Conservation (phyloP, 2,888 invertebrate genomes). For the Miltochrista miniata region DNA sequence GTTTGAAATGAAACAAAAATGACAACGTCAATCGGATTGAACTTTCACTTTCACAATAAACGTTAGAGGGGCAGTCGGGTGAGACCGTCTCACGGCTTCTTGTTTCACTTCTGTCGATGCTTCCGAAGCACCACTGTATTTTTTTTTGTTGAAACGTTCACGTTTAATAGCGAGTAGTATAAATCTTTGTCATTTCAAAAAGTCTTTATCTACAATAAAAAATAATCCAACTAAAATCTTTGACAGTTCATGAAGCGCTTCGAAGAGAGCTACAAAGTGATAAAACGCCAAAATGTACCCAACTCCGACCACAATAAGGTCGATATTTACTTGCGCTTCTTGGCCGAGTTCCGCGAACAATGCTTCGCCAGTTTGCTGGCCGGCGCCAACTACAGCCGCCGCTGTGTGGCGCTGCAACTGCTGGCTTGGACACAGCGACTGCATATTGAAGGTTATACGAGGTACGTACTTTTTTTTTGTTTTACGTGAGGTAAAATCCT, state of each 20-base stretch:
- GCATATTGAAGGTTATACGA: conserved; percentile 41
- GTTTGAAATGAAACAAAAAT: too few species aligned
- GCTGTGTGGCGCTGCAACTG: conserved; percentile 83
- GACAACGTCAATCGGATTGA: too few species aligned
- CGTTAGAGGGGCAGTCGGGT: too few species aligned
- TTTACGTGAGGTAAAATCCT: too few species aligned
- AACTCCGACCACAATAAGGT: conserved; percentile 23
- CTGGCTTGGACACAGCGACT: conserved; percentile 63
- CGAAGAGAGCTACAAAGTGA: conserved; percentile 58
- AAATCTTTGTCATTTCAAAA: too few species aligned
- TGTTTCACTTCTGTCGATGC: too few species aligned
- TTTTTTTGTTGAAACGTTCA: too few species aligned
- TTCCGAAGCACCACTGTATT: too few species aligned
- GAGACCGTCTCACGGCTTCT: too few species aligned
- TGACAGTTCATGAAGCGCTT: conserved; percentile 66
- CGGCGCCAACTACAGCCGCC: conserved; percentile 85
- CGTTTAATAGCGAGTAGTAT: too few species aligned
- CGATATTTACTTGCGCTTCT: conserved; percentile 67
- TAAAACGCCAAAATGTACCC: conserved; percentile 40
- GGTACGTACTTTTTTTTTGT: conserved; percentile 30
- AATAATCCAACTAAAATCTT: conserved; percentile 8
- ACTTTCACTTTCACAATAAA: too few species aligned
- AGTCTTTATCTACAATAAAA: too few species aligned
- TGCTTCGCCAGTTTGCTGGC: conserved; percentile 83
- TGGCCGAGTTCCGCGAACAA: conserved; percentile 70